Base-by-base conservation (phyloP, 2,888 invertebrate genomes). In the Stenurella melanura region DNA sequence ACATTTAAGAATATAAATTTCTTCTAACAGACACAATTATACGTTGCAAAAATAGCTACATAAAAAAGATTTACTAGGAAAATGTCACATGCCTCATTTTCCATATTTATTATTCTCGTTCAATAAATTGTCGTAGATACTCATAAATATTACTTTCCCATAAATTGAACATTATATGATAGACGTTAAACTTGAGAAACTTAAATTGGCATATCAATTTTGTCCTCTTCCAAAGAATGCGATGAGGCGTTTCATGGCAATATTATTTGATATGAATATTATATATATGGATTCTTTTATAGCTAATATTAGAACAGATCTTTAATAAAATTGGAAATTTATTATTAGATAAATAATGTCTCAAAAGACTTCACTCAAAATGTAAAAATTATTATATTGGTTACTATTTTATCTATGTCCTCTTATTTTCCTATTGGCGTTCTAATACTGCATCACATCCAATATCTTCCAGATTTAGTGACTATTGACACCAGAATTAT, bases 161-260 rank as follows among this genome's bases (percentile, higher is more conserved):
- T 50, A 50, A 50, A 15, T 50, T n/a, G 50, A 50, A 50, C 15
- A 17, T 50, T 50, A 50, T 50, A 50, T 50, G 50, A 17, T 50
- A 50, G 50, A 50, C 12, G 15, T 15, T n/a, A n/a, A 50, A 50
- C 50, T 50, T n/a, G 50, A 50, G n/a, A 50, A 50, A 50, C n/a
- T 50, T 50, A 50, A 50, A 50, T n/a, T 50, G 50, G n/a, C 5
- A 50, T 50, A 50, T 50, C 50, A 50, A 50, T 50, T 50, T 50
- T 50, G n/a, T 50, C 50, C 50, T 7, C n/a, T n/a, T 50, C 50
- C 3, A 50, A 50, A 50, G n/a, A 50, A 15, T 50, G 50, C 50
- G 3, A 50, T 2, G 5, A 50, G 50, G 6, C 4, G 12, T 50
- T 50, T 50, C 2, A 50, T 50, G 50, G n/a, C 4, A 50, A 50